A percentile compares a stretch with the other conserved stretches of the same genome.
phyloP scores from a whole-genome alignment of 2,888 invertebrate species.

The Liopterus haemorrhoidalis region DNA sequence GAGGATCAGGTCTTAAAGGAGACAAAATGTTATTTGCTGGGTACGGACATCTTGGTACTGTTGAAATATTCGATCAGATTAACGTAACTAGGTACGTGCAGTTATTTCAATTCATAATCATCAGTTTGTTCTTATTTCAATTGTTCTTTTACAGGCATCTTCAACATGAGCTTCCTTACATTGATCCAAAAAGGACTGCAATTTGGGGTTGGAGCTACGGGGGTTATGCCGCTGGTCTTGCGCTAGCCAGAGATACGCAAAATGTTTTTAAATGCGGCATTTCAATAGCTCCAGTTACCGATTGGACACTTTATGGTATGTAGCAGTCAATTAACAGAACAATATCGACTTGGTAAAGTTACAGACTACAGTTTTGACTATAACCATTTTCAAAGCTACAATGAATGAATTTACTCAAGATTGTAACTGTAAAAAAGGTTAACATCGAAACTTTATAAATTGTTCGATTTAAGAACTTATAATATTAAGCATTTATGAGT shows the following conservation, averaged over 20 bases:
- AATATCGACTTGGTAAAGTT: neutral
- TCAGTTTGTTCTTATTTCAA: constrained; percentile 8
- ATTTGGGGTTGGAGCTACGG: constrained; percentile 99
- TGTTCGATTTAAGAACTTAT: too few relatives aligned
- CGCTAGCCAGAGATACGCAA: constrained; percentile 68
- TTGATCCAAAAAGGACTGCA: constrained; percentile 75
- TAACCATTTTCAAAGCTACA: too few relatives aligned
- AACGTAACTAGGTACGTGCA: constrained; percentile 63
- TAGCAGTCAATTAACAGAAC: constrained; percentile 18
- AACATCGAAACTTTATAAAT: too few relatives aligned
- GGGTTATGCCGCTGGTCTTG: constrained; percentile 86
- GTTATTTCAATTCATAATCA: constrained; percentile 8
- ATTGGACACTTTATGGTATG: constrained; percentile 78
- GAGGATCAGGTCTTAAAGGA: constrained; percentile 84
- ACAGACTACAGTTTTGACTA: too few relatives aligned
- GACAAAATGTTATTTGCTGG: constrained; percentile 74
- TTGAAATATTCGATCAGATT: constrained; percentile 89
- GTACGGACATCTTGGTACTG: constrained; percentile 78
- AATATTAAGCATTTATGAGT: too few relatives aligned
- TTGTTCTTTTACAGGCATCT: constrained; percentile 49
- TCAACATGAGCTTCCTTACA: constrained; percentile 60
- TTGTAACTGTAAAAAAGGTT: too few relatives aligned
- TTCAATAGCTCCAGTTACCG: constrained; percentile 18
- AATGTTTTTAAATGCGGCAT: constrained; percentile 80
- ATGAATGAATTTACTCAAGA: too few relatives aligned